These are phyloP conservation scores for Ariolimax columbianus DNA, from an alignment of 2,888 invertebrate species.

Conservation along the genomic window DNA sequence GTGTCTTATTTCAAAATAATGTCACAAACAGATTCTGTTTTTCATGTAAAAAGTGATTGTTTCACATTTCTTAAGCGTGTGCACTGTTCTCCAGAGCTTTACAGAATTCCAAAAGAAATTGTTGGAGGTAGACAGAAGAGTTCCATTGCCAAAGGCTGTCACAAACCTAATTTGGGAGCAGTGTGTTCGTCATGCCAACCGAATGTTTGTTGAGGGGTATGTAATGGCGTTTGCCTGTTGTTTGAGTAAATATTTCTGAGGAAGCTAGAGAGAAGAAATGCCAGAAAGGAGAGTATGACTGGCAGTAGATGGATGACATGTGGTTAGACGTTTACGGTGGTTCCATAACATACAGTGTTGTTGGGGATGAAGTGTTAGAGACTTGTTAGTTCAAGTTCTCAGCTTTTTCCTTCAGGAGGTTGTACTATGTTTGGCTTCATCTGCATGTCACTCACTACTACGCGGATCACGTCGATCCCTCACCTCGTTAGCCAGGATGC, in stretches of 20 bases:
- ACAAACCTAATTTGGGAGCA: conserved; percentile 90
- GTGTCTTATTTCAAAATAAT: too few relatives aligned
- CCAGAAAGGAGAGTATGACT: background rate
- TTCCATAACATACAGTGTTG: too few relatives aligned
- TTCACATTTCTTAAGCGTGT: background rate
- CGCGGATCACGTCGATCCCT: too few relatives aligned
- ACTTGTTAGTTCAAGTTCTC: too few relatives aligned
- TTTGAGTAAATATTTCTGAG: background rate
- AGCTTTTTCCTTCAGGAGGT: too few relatives aligned
- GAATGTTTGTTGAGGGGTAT: conserved; percentile 88
- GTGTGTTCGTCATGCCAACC: conserved; percentile 90
- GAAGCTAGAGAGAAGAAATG: background rate
- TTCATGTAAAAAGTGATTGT: background rate
- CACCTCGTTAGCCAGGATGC: too few relatives aligned
- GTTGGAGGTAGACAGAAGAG: conserved; percentile 84
- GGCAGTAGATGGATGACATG: too few relatives aligned
- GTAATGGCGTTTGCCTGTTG: background rate
- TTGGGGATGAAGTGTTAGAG: too few relatives aligned
- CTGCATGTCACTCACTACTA: too few relatives aligned
- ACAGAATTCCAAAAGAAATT: conserved; percentile 89
- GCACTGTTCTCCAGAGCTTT: conserved; percentile 67
- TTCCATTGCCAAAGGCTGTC: conserved; percentile 86
- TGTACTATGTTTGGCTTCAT: too few relatives aligned
- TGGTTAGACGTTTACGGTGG: too few relatives aligned
- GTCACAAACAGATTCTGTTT: background rate